Evolutionary conservation across 2,888 invertebrate species (phyloP).

Genomic region (Caradrina clavipalpis): DNA sequence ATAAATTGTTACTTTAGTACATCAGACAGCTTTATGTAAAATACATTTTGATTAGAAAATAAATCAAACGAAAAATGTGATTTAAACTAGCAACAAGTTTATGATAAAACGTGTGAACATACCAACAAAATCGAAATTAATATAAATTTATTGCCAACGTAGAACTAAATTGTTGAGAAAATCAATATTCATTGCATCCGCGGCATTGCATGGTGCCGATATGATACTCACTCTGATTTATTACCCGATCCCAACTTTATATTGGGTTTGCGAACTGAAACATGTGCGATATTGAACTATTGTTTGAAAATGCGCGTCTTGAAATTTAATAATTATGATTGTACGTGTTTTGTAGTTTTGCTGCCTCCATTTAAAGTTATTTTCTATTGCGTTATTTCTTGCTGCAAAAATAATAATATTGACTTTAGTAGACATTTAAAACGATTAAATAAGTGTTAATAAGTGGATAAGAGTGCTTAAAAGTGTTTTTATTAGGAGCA

Average conservation of each 20-base stretch:
- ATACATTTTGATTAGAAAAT: background rate
- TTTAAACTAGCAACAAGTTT: constrained; percentile 9
- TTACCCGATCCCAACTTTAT: constrained; percentile 70
- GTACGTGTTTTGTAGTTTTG: background rate
- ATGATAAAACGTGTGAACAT: constrained; percentile 29
- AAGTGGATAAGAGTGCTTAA: no score
- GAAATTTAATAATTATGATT: constrained; percentile 31
- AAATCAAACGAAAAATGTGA: constrained; percentile 26
- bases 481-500: no score
- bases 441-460: no score
- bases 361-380: background rate
- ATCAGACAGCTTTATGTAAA: background rate
- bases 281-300: constrained; percentile 59
- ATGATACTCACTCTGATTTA: constrained; percentile 84
- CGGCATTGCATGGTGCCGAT: constrained; percentile 75
- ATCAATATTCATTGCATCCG: constrained; percentile 85
- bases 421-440: no score
- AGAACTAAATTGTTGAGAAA: constrained; percentile 77
- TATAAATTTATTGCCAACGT: constrained; percentile 73
- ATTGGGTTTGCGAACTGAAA: constrained; percentile 62
- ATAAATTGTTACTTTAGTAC: background rate
- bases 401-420: no score
- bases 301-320: constrained; percentile 55
- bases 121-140: constrained; percentile 56
- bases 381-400: no score